Conservation (phyloP, 2,797 vertebrate genomes). For the Otolemur crassicaudatus region DNA sequence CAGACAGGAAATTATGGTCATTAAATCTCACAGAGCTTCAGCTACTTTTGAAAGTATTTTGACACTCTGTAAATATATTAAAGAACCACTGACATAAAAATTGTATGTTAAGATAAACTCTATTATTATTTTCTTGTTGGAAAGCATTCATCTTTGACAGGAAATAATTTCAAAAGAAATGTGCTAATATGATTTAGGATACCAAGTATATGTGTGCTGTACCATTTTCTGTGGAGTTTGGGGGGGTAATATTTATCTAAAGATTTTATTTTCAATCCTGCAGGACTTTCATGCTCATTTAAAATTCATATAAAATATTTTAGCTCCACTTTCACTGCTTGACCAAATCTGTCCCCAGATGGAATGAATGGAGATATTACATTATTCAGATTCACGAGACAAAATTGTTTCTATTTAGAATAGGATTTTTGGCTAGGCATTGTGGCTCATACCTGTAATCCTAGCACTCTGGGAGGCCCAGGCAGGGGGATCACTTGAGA, state of each 20-base stretch:
- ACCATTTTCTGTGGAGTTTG: neutral
- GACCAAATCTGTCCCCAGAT: neutral
- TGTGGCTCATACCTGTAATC: no score
- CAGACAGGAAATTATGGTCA: conserved; percentile 72
- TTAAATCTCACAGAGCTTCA: conserved; percentile 69
- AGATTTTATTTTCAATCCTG: neutral
- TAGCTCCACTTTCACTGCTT: neutral
- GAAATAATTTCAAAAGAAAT: conserved; percentile 62
- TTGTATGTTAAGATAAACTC: conserved; percentile 69
- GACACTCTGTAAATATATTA: conserved; percentile 76
- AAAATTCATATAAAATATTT: neutral
- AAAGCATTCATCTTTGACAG: conserved; percentile 66
- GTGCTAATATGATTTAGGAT: neutral
- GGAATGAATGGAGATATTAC: fast-evolving
- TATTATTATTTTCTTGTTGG: conserved; percentile 65
- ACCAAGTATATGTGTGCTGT: neutral
- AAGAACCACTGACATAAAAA: conserved; percentile 76
- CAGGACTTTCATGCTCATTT: neutral
- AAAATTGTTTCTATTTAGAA: neutral
- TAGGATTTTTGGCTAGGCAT: neutral
- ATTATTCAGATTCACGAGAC: neutral
- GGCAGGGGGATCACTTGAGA: no score
- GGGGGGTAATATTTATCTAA: neutral
- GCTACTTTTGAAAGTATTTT: conserved; percentile 76
- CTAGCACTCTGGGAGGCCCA: no score